Percentiles rank a stretch among this genome's conserved stretches.
Evolutionary conservation across 1,140 invertebrate species (phyloP).

Genomic region (Cryptotermes secundus): DNA sequence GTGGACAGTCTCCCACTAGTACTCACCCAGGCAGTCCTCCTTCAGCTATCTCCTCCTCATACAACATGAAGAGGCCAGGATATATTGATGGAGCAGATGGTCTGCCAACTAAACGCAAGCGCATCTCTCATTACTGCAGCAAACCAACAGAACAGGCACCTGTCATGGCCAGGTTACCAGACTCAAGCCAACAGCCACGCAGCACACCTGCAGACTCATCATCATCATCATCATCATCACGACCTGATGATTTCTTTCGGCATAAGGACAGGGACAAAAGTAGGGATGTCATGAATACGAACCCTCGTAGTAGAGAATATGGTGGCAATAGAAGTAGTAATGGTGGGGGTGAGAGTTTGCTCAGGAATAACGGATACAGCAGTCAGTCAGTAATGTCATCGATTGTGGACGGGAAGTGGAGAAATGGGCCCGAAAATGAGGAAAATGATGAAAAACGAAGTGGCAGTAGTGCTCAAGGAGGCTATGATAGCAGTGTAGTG

Average conservation of each 20-base stretch:
- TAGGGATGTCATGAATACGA: slow-evolving; percentile 42
- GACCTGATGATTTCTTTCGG: background rate
- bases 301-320: slow-evolving; percentile 45
- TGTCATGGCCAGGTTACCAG: background rate
- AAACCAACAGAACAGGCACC: background rate
- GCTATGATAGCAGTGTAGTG: background rate
- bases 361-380: background rate
- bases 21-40: slow-evolving; percentile 66
- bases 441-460: background rate
- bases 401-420: background rate
- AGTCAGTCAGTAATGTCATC: slow-evolving; percentile 19
- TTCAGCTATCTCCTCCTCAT: slow-evolving; percentile 45
- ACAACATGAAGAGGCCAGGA: slow-evolving; percentile 55
- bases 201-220: background rate
- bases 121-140: slow-evolving; percentile 77
- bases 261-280: slow-evolving; percentile 26
- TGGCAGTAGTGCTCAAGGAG: background rate
- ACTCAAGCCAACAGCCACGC: slow-evolving; percentile 6
- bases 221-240: too few relatives aligned
- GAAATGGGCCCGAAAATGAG: background rate
- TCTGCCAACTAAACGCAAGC: slow-evolving; percentile 70
- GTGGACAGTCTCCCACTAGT: slow-evolving; percentile 67
- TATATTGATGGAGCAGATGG: slow-evolving; percentile 61
- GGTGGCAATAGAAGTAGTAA: background rate
- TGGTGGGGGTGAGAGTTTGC: background rate